These are phyloP conservation scores for Agriopis leucophaearia DNA, from an alignment of 2,888 invertebrate species.

Conservation along the genomic window DNA sequence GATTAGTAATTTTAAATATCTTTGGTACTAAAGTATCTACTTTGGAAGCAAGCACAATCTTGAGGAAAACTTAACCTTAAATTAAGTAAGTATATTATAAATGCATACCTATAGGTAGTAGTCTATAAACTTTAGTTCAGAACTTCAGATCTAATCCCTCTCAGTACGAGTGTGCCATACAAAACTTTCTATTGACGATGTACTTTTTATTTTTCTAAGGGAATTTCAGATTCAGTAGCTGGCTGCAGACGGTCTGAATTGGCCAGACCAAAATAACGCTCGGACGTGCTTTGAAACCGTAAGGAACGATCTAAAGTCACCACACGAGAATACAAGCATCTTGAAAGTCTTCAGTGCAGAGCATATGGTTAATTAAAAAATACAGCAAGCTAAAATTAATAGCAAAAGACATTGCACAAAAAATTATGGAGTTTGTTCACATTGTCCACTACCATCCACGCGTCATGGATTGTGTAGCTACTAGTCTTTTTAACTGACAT, in stretches of 20 bases:
- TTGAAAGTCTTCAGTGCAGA: conserved; percentile 6
- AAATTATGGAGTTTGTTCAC: too few relatives aligned
- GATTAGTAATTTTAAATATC: too few relatives aligned
- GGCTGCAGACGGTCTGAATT: conserved; percentile 65
- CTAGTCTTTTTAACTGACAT: too few relatives aligned
- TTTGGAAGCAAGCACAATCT: not conserved
- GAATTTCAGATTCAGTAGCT: conserved; percentile 67
- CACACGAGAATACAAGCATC: conserved; percentile 37
- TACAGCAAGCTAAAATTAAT: not conserved
- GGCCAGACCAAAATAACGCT: conserved; percentile 76
- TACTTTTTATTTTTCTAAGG: conserved; percentile 50
- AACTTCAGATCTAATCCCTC: conserved; percentile 18
- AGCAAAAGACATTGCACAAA: too few relatives aligned
- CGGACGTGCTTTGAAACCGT: conserved; percentile 77
- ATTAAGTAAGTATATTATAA: not conserved
- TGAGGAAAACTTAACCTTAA: not conserved
- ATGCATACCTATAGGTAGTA: not conserved
- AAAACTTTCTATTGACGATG: conserved; percentile 37
- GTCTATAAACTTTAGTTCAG: too few relatives aligned
- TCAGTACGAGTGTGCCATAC: conserved; percentile 31
- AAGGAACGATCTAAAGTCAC: conserved; percentile 73
- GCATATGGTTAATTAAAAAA: not conserved
- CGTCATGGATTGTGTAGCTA: too few relatives aligned
- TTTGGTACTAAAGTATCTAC: too few relatives aligned
- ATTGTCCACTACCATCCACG: too few relatives aligned